Base-by-base conservation (phyloP, 2,113 vertebrate genomes). In the Anhinga anhinga region DNA sequence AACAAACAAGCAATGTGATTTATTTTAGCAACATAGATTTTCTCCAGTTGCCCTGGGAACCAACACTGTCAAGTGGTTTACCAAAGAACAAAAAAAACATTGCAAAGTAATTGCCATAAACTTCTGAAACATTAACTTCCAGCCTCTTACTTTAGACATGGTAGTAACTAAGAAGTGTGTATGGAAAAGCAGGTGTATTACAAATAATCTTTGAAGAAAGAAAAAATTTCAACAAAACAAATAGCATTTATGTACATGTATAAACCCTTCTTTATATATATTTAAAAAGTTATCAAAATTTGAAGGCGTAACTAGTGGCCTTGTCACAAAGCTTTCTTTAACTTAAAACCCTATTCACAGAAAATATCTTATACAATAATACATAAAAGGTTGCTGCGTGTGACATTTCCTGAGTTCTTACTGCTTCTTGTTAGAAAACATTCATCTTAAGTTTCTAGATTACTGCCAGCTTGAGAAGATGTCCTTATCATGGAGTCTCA, bases 11-110 rank as follows among this genome's bases (percentile, higher is more conserved):
- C 26, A 69, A 77, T 13, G 15, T 10, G 15, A 91, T 91, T 93
- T 84, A 62, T 74, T 87, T 82, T 76, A 96, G 61, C 61, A 89
- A 76, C 63, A 42, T 1, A 80, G 40, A 93, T 49, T 13, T 86
- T 80, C 76, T 92, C 36, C 42, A 62, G 71, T 85, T 92, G 62
- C 71, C 84, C 79, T 72, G 56, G 79, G 67, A 96, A 93, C 91
- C 66, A 80, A 70, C 23, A 30, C 40, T 53, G 49, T 26, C 38
- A 94, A 90, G 49, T 15, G 7, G 62, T 72, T 36, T 73, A 62
- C 34, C 36, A 86, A 56, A 72, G 50, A 70, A 52, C 29, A 76
- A 93, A 52, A 22, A 44, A 36, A 34, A 30, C 16, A 63, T 2
- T 42, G 11, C 47, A 47, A 82, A 82, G 61, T 47, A 91, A 85